These are phyloP conservation scores for Diarsia dahlii DNA, from an alignment of 2,888 invertebrate species.

Conservation along the genomic window DNA sequence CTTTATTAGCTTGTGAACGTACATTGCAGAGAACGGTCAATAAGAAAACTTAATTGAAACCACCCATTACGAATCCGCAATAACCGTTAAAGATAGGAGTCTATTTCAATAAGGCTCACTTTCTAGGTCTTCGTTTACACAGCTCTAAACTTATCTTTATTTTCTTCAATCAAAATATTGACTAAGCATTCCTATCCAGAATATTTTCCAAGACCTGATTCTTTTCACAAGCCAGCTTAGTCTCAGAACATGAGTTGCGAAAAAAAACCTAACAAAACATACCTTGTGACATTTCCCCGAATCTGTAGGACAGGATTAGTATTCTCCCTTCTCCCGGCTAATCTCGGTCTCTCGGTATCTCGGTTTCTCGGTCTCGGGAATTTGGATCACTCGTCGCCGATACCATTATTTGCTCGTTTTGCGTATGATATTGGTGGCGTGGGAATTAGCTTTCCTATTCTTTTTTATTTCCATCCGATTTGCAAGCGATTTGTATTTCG, in stretches of 20 bases:
- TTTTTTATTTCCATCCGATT: conserved; percentile 39
- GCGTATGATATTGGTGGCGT: conserved; percentile 46
- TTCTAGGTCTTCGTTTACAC: neutral
- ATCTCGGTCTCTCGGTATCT: conserved; percentile 46
- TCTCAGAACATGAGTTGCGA: conserved; percentile 2
- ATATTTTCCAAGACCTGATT: neutral
- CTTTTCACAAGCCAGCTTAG: neutral
- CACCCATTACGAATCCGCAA: neutral
- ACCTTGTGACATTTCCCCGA: conserved; percentile 6
- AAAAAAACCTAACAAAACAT: conserved; percentile 22
- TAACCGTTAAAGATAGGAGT: neutral
- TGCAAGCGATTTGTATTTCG: conserved; percentile 14
- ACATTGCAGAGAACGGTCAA: neutral
- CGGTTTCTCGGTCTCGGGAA: conserved; percentile 19
- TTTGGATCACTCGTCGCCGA: conserved; percentile 46
- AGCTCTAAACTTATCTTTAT: neutral
- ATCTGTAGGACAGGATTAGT: conserved; percentile 26
- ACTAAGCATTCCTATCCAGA: too few relatives aligned
- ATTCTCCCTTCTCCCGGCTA: conserved; percentile 38
- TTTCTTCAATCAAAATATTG: neutral
- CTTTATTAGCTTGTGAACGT: neutral
- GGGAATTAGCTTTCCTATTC: conserved; percentile 41
- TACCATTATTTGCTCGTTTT: conserved; percentile 61
- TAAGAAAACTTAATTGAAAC: neutral
- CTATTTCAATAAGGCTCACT: neutral